A percentile compares a stretch with the other conserved stretches of the same genome.
Evolutionary conservation across 2,113 vertebrate species (phyloP).

Genomic region (Dromaius novaehollandiae): DNA sequence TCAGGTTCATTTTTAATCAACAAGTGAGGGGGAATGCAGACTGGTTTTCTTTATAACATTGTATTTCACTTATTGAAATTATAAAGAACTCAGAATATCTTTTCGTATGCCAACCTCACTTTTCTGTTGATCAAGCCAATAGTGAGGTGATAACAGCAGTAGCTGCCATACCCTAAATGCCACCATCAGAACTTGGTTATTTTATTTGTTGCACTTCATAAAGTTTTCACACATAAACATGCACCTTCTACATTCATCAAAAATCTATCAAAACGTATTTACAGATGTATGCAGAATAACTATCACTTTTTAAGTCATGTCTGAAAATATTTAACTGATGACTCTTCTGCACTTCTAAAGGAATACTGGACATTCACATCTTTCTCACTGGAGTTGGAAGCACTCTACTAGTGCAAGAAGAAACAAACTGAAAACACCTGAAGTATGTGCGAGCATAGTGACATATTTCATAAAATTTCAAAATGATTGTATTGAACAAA

Average conservation of each 20-base stretch:
- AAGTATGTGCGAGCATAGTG: background rate
- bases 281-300: background rate
- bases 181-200: background rate
- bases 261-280: background rate
- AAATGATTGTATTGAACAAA: background rate
- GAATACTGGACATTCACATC: background rate
- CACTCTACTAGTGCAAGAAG: background rate
- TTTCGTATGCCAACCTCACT: background rate
- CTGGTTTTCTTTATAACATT: background rate
- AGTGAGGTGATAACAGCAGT: background rate
- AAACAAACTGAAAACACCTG: background rate
- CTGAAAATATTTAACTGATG: background rate
- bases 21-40: fast-evolving
- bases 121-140: background rate
- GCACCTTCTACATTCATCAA: background rate
- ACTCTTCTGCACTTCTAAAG: background rate
- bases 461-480: background rate
- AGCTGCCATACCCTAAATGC: background rate
- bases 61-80: background rate
- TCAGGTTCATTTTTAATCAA: background rate
- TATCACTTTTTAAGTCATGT: background rate
- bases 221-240: background rate
- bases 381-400: background rate
- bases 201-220: background rate
- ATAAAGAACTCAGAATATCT: background rate